A percentile compares a stretch with the other conserved stretches of the same genome.
phyloP scores from a whole-genome alignment of 1,140 invertebrate genomes.

The Laupala kohalensis region DNA sequence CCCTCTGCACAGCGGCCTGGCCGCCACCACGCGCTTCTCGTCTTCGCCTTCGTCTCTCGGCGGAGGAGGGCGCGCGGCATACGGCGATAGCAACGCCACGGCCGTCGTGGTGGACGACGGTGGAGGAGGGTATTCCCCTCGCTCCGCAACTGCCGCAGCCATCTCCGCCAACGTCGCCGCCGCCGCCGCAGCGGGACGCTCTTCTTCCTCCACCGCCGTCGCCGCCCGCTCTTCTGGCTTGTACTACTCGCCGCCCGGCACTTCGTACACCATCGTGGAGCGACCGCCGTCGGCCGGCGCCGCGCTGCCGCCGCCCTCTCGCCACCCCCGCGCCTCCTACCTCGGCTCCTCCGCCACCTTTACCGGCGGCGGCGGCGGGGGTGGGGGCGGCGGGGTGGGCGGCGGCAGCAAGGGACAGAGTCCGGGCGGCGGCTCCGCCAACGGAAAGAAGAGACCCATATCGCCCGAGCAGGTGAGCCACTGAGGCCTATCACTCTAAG shows the following conservation, averaged over 20 bases:
- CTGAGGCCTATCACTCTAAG: too few relatives aligned
- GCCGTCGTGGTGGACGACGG: neutral
- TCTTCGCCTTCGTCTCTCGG: neutral
- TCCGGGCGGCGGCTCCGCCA: neutral
- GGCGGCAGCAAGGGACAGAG: conserved; percentile 5
- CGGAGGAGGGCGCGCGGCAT: too few relatives aligned
- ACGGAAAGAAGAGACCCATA: conserved; percentile 47
- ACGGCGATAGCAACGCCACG: too few relatives aligned
- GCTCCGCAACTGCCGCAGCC: too few relatives aligned
- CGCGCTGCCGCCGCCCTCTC: conserved; percentile 43
- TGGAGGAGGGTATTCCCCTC: conserved; percentile 1
- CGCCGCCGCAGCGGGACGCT: too few relatives aligned
- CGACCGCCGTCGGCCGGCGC: conserved; percentile 58
- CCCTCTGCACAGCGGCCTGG: too few relatives aligned
- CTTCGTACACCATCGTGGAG: conserved; percentile 73
- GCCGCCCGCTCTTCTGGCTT: conserved; percentile 20
- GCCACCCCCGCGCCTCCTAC: conserved; percentile 39
- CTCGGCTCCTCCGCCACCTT: conserved; percentile 28
- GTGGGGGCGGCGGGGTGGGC: neutral
- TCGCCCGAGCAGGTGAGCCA: conserved; percentile 50
- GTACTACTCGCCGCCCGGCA: conserved; percentile 46
- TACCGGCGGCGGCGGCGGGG: conserved; percentile 1
- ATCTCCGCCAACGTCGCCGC: too few relatives aligned
- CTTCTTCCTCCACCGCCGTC: too few relatives aligned
- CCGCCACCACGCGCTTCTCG: neutral